A percentile compares a stretch with the other conserved stretches of the same genome.
phyloP scores from a whole-genome alignment of 1,140 invertebrate species.

The Lepidurus couesii region DNA sequence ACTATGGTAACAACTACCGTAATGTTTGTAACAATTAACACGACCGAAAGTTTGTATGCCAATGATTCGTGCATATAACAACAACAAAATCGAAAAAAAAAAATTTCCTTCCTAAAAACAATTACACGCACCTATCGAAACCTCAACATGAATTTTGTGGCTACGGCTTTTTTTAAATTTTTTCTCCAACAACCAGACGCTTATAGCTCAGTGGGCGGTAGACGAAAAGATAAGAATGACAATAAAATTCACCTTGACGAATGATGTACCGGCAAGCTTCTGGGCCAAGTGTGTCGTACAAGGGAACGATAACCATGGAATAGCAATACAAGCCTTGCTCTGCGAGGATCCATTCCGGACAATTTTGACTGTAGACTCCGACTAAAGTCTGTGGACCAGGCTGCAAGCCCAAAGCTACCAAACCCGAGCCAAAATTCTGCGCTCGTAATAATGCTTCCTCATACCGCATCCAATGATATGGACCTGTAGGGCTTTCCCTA shows the following conservation, averaged over 20 bases:
- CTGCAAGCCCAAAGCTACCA: conserved; percentile 69
- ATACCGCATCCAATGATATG: conserved; percentile 88
- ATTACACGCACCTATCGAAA: no score
- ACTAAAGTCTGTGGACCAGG: conserved; percentile 69
- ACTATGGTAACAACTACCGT: no score
- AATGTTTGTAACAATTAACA: no score
- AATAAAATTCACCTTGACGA: conserved; percentile 66
- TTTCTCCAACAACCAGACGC: no score
- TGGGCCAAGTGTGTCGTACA: conserved; percentile 93
- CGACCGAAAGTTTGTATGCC: no score
- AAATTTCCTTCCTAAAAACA: no score
- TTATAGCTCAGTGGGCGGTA: no score
- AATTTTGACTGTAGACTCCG: conserved; percentile 91
- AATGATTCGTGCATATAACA: no score
- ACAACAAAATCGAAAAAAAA: no score
- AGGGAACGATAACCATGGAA: conserved; percentile 88
- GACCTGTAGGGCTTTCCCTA: conserved; percentile 71
- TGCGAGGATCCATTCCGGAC: conserved; percentile 89
- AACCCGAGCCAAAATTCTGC: conserved; percentile 84
- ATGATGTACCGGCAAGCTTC: conserved; percentile 95
- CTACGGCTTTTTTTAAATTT: no score
- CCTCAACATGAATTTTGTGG: no score
- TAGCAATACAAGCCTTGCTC: conserved; percentile 90
- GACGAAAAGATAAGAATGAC: no score
- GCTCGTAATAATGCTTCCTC: conserved; percentile 84